These are phyloP conservation scores for Phymastichus coffea DNA, from an alignment of 1,140 invertebrate species.

Conservation along the genomic window DNA sequence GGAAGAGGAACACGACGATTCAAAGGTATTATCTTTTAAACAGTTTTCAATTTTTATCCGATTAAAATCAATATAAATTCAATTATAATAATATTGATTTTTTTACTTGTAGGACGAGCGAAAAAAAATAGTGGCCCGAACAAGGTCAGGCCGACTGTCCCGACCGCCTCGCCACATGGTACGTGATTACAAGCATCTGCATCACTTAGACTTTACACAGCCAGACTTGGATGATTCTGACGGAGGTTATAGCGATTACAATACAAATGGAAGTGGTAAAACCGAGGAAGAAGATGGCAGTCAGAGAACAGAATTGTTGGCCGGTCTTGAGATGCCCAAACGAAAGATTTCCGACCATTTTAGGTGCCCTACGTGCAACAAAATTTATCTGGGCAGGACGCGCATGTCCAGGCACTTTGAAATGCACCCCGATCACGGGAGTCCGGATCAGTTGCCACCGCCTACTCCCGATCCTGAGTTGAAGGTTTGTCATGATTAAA, in stretches of 20 bases:
- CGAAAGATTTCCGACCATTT: conserved; percentile 60
- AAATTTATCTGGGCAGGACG: conserved; percentile 59
- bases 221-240: conserved; percentile 65
- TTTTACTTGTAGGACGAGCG: conserved; percentile 53
- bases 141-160: conserved; percentile 64
- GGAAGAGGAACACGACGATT: conserved; percentile 44
- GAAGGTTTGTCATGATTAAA: no score
- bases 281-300: conserved; percentile 41
- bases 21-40: conserved; percentile 41
- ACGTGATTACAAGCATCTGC: conserved; percentile 67
- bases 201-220: conserved; percentile 63
- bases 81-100: conserved; percentile 16
- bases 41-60: background rate
- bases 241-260: conserved; percentile 68
- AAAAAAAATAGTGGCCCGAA: conserved; percentile 63
- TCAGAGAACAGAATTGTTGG: conserved; percentile 45
- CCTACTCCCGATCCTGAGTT: conserved; percentile 41
- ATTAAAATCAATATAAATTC: conserved; percentile 3
- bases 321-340: conserved; percentile 52
- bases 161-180: conserved; percentile 69
- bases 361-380: conserved; percentile 61
- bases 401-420: conserved; percentile 65
- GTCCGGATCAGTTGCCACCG: conserved; percentile 50
- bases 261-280: conserved; percentile 52
- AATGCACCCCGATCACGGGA: conserved; percentile 65